Percentiles rank a stretch among this genome's conserved stretches.
phyloP scores from a whole-genome alignment of 2,797 vertebrate genomes.

The Apodemus agrarius region DNA sequence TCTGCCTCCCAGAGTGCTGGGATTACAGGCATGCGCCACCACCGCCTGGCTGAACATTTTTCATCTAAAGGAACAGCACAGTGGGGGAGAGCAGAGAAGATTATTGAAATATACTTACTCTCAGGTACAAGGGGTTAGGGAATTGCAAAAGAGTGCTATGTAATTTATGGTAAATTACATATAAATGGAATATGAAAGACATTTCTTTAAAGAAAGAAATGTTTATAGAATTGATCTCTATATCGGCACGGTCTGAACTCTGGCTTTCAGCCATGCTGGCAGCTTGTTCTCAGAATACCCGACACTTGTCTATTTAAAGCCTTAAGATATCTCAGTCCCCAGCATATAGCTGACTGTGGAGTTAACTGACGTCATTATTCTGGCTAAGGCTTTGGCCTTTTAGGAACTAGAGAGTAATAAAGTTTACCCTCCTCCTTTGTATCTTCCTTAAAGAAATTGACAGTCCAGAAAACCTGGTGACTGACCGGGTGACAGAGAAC shows the following conservation, averaged over 20 bases:
- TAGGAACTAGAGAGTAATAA: neutral
- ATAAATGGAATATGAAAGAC: neutral
- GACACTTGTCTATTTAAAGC: constrained; percentile 38
- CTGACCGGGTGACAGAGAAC: constrained; percentile 86
- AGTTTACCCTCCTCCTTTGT: constrained; percentile 3
- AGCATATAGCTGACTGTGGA: neutral
- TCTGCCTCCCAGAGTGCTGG: too few relatives aligned
- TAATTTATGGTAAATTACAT: constrained; percentile 7
- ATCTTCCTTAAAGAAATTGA: constrained; percentile 78
- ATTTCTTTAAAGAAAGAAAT: constrained; percentile 23
- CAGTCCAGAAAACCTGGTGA: constrained; percentile 88
- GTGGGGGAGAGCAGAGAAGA: neutral
- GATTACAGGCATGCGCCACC: too few relatives aligned
- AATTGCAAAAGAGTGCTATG: neutral
- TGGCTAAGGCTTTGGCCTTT: neutral
- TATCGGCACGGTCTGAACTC: neutral
- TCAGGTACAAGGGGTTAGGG: neutral
- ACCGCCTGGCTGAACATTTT: too few relatives aligned
- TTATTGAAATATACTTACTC: constrained; percentile 27
- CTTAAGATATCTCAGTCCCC: neutral
- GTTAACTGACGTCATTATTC: neutral
- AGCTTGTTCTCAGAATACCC: constrained; percentile 41
- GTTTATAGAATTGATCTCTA: neutral
- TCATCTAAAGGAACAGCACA: constrained; percentile 38
- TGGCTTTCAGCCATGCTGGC: neutral